Conservation (phyloP, 2,888 invertebrate genomes). For the Andrena fulva region DNA sequence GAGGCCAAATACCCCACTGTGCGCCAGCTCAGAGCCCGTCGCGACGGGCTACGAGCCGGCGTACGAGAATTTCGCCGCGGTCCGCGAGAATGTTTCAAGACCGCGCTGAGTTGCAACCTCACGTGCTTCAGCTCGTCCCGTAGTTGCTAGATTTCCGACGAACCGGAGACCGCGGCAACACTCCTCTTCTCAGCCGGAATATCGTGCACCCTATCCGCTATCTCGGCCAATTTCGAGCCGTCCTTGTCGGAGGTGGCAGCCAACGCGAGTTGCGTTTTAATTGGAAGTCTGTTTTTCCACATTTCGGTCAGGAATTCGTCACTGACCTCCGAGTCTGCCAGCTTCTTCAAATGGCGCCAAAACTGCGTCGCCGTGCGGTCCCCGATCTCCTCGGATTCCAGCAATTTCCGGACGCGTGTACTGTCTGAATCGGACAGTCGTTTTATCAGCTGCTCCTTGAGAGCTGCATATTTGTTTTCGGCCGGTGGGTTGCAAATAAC, state of each 20-base stretch:
- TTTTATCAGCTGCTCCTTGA: background rate
- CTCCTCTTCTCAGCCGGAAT: background rate
- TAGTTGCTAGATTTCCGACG: background rate
- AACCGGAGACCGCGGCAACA: background rate
- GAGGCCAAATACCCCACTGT: no score
- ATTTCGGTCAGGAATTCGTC: conserved; percentile 4
- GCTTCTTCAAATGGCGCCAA: background rate
- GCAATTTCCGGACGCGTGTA: background rate
- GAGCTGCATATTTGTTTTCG: background rate
- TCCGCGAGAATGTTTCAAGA: background rate
- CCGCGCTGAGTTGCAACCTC: conserved; percentile 7
- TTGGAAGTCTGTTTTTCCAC: background rate
- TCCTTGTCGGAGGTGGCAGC: background rate
- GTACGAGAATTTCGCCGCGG: background rate
- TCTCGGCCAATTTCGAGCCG: background rate
- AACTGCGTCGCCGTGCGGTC: conserved; percentile 16
- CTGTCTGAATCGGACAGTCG: conserved; percentile 1
- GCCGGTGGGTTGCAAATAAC: background rate
- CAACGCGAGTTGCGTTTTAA: background rate
- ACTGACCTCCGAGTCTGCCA: background rate
- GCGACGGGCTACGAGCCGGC: background rate
- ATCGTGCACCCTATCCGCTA: conserved; percentile 7
- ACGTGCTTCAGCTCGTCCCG: background rate
- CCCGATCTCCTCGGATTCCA: conserved; percentile 3
- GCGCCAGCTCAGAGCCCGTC: no score